phyloP scores from a whole-genome alignment of 2,797 vertebrate species.

The Bovichtus variegatus region DNA sequence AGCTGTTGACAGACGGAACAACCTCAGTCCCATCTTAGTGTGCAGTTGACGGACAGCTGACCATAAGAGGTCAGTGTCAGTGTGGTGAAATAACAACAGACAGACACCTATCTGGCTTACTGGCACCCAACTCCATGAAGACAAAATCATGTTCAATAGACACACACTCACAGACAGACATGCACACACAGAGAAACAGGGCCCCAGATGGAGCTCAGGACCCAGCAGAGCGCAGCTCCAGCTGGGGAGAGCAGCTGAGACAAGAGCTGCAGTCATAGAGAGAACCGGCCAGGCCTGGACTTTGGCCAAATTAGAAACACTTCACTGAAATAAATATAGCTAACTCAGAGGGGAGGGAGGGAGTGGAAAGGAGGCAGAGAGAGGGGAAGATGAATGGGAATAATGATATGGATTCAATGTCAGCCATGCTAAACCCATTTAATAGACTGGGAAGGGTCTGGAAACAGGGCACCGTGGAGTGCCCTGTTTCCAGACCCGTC shows the following conservation, averaged over 20 bases:
- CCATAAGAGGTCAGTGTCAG: slow-evolving; percentile 50
- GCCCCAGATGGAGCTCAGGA: slow-evolving; percentile 86
- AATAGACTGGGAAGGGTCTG: slow-evolving; percentile 44
- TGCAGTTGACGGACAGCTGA: slow-evolving; percentile 67
- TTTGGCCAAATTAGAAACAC: slow-evolving; percentile 86
- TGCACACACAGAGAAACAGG: slow-evolving; percentile 56
- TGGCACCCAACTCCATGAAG: slow-evolving; percentile 53
- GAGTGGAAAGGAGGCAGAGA: slow-evolving; percentile 41
- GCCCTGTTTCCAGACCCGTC: no score
- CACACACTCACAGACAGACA: slow-evolving; percentile 37
- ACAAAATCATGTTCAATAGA: slow-evolving; percentile 54
- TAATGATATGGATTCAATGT: slow-evolving; percentile 72
- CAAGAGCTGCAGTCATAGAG: slow-evolving; percentile 86
- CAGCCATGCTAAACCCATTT: slow-evolving; percentile 68
- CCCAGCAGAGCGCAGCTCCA: slow-evolving; percentile 85
- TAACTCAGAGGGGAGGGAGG: slow-evolving; percentile 64
- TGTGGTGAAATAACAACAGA: slow-evolving; percentile 60
- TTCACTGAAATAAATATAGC: slow-evolving; percentile 87
- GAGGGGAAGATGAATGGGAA: slow-evolving; percentile 58
- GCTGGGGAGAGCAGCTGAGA: slow-evolving; percentile 89
- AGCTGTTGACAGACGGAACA: slow-evolving; percentile 59
- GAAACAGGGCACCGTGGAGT: slow-evolving; percentile 50
- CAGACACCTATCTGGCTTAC: slow-evolving; percentile 58
- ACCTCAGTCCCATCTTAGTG: slow-evolving; percentile 44
- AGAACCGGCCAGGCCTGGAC: slow-evolving; percentile 84